Percentiles rank a stretch among this genome's conserved stretches.
Conservation (phyloP, 1,140 invertebrate genomes). For the Megathymus violae region DNA sequence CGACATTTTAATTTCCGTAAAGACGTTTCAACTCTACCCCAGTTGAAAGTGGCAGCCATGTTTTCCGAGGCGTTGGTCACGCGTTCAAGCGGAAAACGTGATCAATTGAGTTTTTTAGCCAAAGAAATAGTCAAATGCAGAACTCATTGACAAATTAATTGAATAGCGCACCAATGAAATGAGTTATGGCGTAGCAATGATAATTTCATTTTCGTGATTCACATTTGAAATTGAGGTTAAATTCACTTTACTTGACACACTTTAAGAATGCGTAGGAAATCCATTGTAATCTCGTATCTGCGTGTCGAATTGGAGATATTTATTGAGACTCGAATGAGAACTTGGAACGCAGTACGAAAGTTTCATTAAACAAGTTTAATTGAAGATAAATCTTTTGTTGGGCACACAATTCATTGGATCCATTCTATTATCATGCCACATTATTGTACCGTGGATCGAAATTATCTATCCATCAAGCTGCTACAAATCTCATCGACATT, state of each 20-base stretch:
- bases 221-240: neutral
- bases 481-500: too few species aligned
- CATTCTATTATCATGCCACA: too few species aligned
- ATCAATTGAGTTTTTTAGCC: conserved; percentile 22
- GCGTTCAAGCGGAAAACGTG: conserved; percentile 26
- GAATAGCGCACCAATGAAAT: conserved; percentile 14
- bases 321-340: neutral
- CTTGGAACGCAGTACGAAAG: too few species aligned
- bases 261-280: too few species aligned
- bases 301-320: too few species aligned
- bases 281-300: too few species aligned
- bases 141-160: conserved; percentile 24
- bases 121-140: conserved; percentile 1
- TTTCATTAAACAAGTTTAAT: too few species aligned
- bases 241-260: neutral
- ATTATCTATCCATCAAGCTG: too few species aligned
- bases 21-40: conserved; percentile 10
- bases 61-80: conserved; percentile 14
- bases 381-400: too few species aligned
- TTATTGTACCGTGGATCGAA: too few species aligned
- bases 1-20: too few species aligned
- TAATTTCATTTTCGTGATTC: neutral
- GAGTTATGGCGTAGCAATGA: conserved; percentile 9
- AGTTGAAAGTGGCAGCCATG: conserved; percentile 11
- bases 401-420: too few species aligned